Base-by-base conservation (phyloP, 1,140 invertebrate species). In the Campoletis sonorensis region DNA sequence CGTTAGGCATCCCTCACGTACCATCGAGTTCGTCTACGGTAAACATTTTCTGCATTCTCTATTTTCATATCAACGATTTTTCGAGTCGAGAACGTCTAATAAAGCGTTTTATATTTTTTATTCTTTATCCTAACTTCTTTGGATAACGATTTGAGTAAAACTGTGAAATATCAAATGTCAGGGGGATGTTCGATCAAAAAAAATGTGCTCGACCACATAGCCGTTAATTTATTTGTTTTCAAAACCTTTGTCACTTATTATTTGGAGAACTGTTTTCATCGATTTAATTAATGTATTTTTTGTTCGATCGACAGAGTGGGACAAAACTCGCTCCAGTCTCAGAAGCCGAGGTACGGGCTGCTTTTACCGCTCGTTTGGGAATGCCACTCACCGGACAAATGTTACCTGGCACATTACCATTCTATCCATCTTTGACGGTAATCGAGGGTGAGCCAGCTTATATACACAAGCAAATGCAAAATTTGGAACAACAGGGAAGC, bases 1-100 rank as follows among this genome's bases (percentile, higher is more conserved):
- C 97, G 54, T 92, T 99, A 81, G 98, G 97, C 54, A 93, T 96
- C 88, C 97, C 97, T 82, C 95, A 96, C 87, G 94, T 94, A 85
- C 91, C 93, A 77, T 90, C 90, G 27, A 88, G 86, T 81, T 90
- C 91, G 23, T 91, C 90, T 7, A 86, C 90, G 83, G 90, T 91
- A 81, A 88, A 87, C 33, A 49, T 64, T 51, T 23, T 23, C 40
- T n/a, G 37, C n/a, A 75, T 49, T 83, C 26, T 4, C 4, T 45
- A 80, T 21, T 26, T 26, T 64, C 27, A 4, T 26, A 8, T 26
- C 2, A 18, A 58, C 30, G 30, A 13, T 0, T 10, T 45, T 45
- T 45, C 8, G 4, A 64, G 4, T 27, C 21, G 21, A 13, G 7
- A 64, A 4, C 0, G 23, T 11, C 2, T 13, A 27, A 23, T n/a